Base-by-base conservation (phyloP, 2,888 invertebrate species). In the Argyresthia goedartella region DNA sequence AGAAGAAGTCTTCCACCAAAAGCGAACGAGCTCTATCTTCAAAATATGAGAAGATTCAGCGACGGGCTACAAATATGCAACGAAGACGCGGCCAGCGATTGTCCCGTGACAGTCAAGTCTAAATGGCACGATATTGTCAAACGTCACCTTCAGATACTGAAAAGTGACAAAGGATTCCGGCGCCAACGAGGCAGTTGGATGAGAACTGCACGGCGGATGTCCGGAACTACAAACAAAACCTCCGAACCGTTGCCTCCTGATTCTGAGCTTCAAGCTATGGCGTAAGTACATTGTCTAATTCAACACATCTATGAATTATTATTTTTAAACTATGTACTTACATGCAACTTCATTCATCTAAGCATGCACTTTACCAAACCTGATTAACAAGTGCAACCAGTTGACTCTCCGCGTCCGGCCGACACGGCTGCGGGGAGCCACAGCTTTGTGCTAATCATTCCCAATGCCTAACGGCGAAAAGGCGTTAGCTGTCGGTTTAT, bases 91-190 rank as follows among this genome's bases (percentile, higher is more conserved):
- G 87, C 85, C 46, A 86, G 87, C 62, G 87, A 87, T 66, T 85
- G 85, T 49, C 85, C 86, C 14, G 85, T 82, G 47, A 84, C 86
- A 39, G 82, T 84, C 4, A 86, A 81, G 69, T 85, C 86, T 75
- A 87, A 84, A 65, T 88, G 87, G 87, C 85, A 87, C 56, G 86
- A 86, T 60, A 78, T 88, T 55, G 87, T 88, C 1, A 87, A 87
- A 66, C 76, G 85, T 41, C 87, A 88, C 61, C 69, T 88, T 51
- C 85, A 86, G 56, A 63, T 84, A 55, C 62, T 87, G 55, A 87
- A 81, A 71, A 82, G 65, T 60, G 87, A 87, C 54, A 87, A 84
- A 71, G 81, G 86, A 9, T 79, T 81, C 54, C 73, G 81, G 61
- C 66, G 85, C 54, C 87, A 87, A 67, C 75, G 84, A 59, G 82